These are phyloP conservation scores for Drosophila nikananu DNA, from an alignment of 1,140 invertebrate genomes.

Conservation along the genomic window DNA sequence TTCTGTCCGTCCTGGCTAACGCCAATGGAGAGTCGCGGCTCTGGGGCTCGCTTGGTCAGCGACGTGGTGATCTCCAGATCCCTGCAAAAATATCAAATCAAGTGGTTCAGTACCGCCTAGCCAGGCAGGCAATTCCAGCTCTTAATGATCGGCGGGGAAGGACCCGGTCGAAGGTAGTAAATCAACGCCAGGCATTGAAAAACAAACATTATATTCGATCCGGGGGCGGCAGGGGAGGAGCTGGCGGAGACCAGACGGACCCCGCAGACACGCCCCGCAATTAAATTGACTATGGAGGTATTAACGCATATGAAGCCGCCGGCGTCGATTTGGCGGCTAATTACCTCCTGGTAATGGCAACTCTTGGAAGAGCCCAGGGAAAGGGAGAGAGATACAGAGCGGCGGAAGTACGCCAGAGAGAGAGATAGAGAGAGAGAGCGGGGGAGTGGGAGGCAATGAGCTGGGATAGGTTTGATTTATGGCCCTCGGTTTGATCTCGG, in stretches of 20 bases:
- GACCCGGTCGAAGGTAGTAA: conserved; percentile 36
- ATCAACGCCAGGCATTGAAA: conserved; percentile 56
- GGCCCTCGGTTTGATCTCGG: conserved; percentile 28
- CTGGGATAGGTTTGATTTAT: conserved; percentile 68
- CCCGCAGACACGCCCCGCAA: conserved; percentile 71
- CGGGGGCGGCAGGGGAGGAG: conserved; percentile 16
- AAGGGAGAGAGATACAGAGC: neutral
- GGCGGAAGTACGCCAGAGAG: neutral
- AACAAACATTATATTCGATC: conserved; percentile 73
- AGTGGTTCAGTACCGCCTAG: conserved; percentile 25
- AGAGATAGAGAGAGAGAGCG: neutral
- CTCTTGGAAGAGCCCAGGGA: conserved; percentile 15
- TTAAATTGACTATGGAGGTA: conserved; percentile 67
- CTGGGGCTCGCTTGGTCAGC: conserved; percentile 89
- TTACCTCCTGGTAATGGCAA: conserved; percentile 73
- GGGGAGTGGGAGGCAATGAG: conserved; percentile 17
- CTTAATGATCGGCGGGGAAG: conserved; percentile 33
- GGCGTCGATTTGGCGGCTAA: conserved; percentile 80
- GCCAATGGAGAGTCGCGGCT: conserved; percentile 92
- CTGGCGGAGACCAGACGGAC: conserved; percentile 11
- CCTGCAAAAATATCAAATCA: conserved; percentile 80
- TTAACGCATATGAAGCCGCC: conserved; percentile 59
- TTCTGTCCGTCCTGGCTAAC: conserved; percentile 93
- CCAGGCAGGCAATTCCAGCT: conserved; percentile 6
- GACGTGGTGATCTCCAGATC: conserved; percentile 88